Base-by-base conservation (phyloP, 2,113 vertebrate genomes). In the Garra rufa region DNA sequence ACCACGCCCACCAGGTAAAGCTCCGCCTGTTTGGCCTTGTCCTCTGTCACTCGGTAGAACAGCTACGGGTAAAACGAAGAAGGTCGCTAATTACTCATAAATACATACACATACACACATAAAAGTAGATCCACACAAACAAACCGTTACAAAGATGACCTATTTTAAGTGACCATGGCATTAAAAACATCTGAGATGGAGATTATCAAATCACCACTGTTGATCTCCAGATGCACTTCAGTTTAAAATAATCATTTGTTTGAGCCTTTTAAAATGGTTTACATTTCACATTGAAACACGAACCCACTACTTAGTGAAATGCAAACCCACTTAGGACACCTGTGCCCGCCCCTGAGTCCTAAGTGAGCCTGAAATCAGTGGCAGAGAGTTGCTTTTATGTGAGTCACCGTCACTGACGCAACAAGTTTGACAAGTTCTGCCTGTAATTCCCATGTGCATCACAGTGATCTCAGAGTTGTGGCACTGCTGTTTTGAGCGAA, bases 1-100 rank as follows among this genome's bases (percentile, higher is more conserved):
- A 99, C 98, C 97, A 99, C 97, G 87, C 98, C 98, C 17, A 99
- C 98, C 91, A 99, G 95, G 93, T 98, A 99, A 44, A 99, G 94
- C 91, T 99, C 98, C 21, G 96, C 92, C 85, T 95, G 96, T 65
- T 96, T 97, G 77, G 98, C 98, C 93, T 96, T 96, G 89, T 98
- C 97, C 94, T 99, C 97, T 9, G 96, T 98, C 89, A 99, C 98
- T 89, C 97, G 94, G 92, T 97, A 98, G 86, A 99, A 99, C 70
- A 97, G 86, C 96, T 97, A 89, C 15, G 70, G 59, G 85, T 84
- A 15, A 87, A 50, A 81, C 70, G 77, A 34, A 24, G 13, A 26
- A 69, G 38, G 0, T 81, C 21, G 34, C 69, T 78, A 26, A 77
- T 43, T 10, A 81, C 28, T 59, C 17, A 48, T 7, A 30, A 28